These are phyloP conservation scores for Drosophila subobscura DNA, from an alignment of 1,140 invertebrate genomes.

Conservation along the genomic window DNA sequence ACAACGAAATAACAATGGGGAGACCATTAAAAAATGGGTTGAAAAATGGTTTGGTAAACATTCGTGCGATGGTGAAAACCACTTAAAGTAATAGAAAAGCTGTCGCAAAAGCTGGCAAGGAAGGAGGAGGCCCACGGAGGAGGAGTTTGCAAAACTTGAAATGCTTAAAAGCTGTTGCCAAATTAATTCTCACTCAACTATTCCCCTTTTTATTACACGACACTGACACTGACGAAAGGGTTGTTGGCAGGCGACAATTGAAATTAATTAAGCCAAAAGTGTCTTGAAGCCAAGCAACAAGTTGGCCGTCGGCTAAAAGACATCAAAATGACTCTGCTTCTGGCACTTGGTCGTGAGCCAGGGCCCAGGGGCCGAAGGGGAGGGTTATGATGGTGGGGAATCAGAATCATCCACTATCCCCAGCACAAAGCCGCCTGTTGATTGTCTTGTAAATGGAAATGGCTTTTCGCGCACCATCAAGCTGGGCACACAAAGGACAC, in stretches of 20 bases:
- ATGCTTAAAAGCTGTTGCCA: conserved; percentile 37
- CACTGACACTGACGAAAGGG: conserved; percentile 13
- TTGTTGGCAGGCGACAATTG: conserved; percentile 40
- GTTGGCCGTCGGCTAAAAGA: conserved; percentile 38
- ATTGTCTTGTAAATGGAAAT: conserved; percentile 72
- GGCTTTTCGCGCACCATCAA: conserved; percentile 70
- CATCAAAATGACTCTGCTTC: conserved; percentile 1
- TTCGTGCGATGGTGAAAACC: conserved; percentile 45
- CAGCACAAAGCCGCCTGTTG: conserved; percentile 60
- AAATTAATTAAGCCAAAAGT: conserved; percentile 70
- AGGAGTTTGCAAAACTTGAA: conserved; percentile 23
- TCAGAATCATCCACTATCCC: conserved; percentile 16
- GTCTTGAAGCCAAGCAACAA: conserved; percentile 59
- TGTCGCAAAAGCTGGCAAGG: conserved; percentile 14
- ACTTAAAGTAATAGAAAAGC: conserved; percentile 60
- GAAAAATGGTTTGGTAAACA: neutral
- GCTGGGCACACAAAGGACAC: conserved; percentile 32
- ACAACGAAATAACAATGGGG: conserved; percentile 25
- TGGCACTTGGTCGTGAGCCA: neutral
- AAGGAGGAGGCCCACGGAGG: neutral
- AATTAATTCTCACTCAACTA: conserved; percentile 38
- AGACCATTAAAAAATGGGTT: conserved; percentile 8
- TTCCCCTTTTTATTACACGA: neutral
- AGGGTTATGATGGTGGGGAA: no score
- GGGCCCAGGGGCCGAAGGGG: neutral